Base-by-base conservation (phyloP, 2,888 invertebrate species). In the Pyrgus malvae region DNA sequence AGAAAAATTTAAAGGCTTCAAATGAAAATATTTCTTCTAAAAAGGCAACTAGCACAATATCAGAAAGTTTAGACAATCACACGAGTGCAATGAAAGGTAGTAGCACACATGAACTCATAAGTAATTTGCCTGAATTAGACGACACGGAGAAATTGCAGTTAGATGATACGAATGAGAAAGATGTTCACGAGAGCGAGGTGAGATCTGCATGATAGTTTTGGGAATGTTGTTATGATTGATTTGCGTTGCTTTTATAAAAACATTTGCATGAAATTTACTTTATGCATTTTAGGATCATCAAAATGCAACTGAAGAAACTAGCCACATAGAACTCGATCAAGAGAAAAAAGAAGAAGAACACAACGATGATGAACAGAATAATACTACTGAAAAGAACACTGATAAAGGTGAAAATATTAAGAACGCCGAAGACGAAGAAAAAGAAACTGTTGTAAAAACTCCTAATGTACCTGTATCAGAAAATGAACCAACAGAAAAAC, bases 11-110 rank as follows among this genome's bases (percentile, higher is more conserved):
- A 14, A 87, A 82, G 67, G 78, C 81, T 17, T 78, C 87, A 37
- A 81, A 69, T 59, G 87, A 86, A 69, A 88, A 90, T 67, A 89
- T 89, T 64, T 91, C 91, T 8, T 83, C 86, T 23, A 86, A 85
- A 72, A 86, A 79, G 56, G 84, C 78, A 53, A 89, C 90, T 27
- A 82, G 81, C 35, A 90, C 84, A 17, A 64, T 76, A 54, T 85
- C 87, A 50, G 86, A 87, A 61, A 80, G 70, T 56, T 74, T 76
- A 58, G 83, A 83, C 55, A 72, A 66, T 62, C 70, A 67, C 54
- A 68, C 69, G 29, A 72, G 72, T 59, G 70, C 62, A 16, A 83
- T 90, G 83, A 90, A 86, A 74, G 73, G 78, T 60, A 89, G 89
- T 67, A 89, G 81, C 64, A 89, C 89, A 56, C 83, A 85, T 60